Conservation (phyloP, 2,888 invertebrate species). For the Noctua fimbriata region DNA sequence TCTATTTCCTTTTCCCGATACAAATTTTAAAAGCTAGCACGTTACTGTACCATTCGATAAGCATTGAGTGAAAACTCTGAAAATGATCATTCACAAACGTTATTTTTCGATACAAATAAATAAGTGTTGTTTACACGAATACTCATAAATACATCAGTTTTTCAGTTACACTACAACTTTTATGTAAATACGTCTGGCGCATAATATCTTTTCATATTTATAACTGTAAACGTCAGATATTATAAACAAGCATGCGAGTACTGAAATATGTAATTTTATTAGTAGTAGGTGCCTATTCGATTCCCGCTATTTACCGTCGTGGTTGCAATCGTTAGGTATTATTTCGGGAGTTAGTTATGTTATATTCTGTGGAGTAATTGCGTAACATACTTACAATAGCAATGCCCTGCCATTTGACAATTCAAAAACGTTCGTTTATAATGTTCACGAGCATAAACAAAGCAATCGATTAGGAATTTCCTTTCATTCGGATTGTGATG, state of each 20-base stretch:
- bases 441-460: not conserved
- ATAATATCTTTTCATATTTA: constrained; percentile 52
- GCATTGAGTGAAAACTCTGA: constrained; percentile 15
- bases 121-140: constrained; percentile 31
- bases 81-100: constrained; percentile 34
- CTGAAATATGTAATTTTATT: constrained; percentile 22
- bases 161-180: constrained; percentile 51
- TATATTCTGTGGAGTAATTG: not conserved
- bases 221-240: constrained; percentile 48
- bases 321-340: not conserved
- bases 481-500: not conserved
- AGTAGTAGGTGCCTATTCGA: not conserved
- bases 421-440: not conserved
- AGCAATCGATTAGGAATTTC: not conserved
- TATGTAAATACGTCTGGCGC: constrained; percentile 51
- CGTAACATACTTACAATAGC: not conserved
- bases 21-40: not conserved
- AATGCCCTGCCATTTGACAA: not conserved
- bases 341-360: not conserved
- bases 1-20: not conserved
- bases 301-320: not conserved
- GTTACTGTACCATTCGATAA: not conserved
- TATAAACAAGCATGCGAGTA: constrained; percentile 40
- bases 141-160: constrained; percentile 47
- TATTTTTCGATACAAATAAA: constrained; percentile 30